Percentiles rank a stretch among this genome's conserved stretches.
Evolutionary conservation across 1,140 invertebrate genomes (phyloP).

Genomic region (Agrilus planipennis): DNA sequence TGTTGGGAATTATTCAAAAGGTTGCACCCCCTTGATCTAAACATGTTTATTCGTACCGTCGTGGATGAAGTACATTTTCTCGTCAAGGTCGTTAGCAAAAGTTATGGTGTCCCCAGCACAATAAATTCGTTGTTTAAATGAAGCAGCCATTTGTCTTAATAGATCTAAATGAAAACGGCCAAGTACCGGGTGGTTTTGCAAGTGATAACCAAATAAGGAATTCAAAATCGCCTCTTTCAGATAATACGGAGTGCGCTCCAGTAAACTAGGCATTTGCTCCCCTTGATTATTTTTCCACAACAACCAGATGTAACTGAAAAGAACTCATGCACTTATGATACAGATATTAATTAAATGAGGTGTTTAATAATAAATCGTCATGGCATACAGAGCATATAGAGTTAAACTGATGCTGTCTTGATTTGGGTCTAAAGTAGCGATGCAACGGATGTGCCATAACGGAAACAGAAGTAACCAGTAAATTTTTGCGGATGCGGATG

Average conservation of each 20-base stretch:
- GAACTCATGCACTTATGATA: too few relatives aligned
- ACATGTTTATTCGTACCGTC: too few relatives aligned
- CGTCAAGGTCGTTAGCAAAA: constrained; percentile 6
- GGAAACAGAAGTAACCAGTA: too few relatives aligned
- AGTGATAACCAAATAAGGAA: constrained; percentile 15
- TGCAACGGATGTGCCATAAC: too few relatives aligned
- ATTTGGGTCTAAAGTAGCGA: too few relatives aligned
- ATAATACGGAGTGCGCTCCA: constrained; percentile 15
- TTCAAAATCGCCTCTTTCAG: constrained; percentile 14
- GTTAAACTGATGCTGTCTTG: too few relatives aligned
- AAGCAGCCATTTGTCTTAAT: constrained; percentile 11
- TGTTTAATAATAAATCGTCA: too few relatives aligned
- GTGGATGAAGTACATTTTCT: constrained; percentile 10
- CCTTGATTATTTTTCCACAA: constrained; percentile 7
- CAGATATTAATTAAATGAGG: too few relatives aligned
- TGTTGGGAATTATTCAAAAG: too few relatives aligned
- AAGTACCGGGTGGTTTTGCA: constrained; percentile 12
- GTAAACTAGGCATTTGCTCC: constrained; percentile 10
- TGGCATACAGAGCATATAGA: too few relatives aligned
- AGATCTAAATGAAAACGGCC: constrained; percentile 13
- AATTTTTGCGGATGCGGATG: too few relatives aligned
- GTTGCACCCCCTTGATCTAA: too few relatives aligned
- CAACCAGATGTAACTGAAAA: constrained; percentile 5
- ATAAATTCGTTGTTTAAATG: constrained; percentile 2
- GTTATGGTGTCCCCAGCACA: constrained; percentile 4